A percentile compares a stretch with the other conserved stretches of the same genome.
Conservation (phyloP, 2,888 invertebrate genomes). For the Machimus atricapillus region DNA sequence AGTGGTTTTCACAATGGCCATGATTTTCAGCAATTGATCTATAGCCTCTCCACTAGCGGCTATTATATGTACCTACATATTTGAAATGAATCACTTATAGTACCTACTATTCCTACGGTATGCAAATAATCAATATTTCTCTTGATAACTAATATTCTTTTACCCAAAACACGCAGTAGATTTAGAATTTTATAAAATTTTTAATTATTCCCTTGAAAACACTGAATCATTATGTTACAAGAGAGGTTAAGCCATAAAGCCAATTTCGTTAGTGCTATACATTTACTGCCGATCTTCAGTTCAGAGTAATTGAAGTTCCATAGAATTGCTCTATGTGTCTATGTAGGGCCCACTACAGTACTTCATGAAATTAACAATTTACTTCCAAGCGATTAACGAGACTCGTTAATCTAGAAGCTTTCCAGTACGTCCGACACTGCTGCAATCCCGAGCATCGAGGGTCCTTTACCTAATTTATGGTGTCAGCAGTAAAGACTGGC, state of each 20-base stretch:
- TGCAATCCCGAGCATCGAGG: neutral
- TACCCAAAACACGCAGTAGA: neutral
- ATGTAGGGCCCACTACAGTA: neutral
- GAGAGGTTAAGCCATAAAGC: neutral
- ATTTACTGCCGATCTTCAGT: neutral
- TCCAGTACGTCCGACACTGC: neutral
- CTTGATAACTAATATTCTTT: no score
- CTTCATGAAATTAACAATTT: constrained; percentile 1
- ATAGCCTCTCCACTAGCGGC: no score
- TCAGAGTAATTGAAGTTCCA: neutral
- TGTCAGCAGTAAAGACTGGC: constrained; percentile 26
- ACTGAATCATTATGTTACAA: neutral
- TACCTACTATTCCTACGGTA: no score
- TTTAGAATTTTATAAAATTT: neutral
- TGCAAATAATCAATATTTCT: no score
- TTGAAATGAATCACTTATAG: no score
- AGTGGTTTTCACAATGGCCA: no score
- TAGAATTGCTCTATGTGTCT: neutral
- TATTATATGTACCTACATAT: no score
- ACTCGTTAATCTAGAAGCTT: constrained; percentile 20
- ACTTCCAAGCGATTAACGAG: constrained; percentile 5
- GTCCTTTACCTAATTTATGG: constrained; percentile 5
- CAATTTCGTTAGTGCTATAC: neutral
- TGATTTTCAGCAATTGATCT: no score
- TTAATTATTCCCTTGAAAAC: neutral